Conservation (phyloP, 2,888 invertebrate genomes). For the Plusia festucae region DNA sequence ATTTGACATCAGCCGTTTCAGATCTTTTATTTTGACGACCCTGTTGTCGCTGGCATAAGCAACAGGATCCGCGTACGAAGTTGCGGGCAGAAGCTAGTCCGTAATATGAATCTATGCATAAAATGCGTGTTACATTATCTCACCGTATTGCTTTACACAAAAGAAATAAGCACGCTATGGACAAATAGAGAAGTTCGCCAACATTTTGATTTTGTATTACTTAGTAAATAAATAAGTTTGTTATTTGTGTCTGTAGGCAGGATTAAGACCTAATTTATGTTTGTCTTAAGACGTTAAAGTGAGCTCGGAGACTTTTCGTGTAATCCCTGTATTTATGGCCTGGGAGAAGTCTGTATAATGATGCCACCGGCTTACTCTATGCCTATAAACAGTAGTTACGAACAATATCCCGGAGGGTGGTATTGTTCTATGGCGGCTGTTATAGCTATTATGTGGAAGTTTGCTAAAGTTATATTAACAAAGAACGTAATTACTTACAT, state of each 20-base stretch:
- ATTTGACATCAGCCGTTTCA: too few relatives aligned
- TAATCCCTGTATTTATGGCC: constrained; percentile 41
- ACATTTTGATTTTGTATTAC: constrained; percentile 12
- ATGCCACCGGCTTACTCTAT: constrained; percentile 13
- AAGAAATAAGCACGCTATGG: constrained; percentile 11
- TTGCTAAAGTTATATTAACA: neutral
- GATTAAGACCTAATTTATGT: constrained; percentile 36
- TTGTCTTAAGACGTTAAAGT: constrained; percentile 33
- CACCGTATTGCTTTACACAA: neutral
- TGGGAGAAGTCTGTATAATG: constrained; percentile 16
- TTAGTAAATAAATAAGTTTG: constrained; percentile 15
- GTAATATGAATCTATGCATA: too few relatives aligned
- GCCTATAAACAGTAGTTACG: neutral
- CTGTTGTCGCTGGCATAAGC: too few relatives aligned
- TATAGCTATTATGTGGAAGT: constrained; percentile 2
- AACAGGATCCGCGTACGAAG: too few relatives aligned
- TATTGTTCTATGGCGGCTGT: neutral
- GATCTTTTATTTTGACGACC: too few relatives aligned
- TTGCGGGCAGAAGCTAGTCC: too few relatives aligned
- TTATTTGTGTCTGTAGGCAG: constrained; percentile 36
- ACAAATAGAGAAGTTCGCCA: constrained; percentile 17
- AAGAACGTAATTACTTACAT: constrained; percentile 6
- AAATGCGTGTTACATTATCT: too few relatives aligned
- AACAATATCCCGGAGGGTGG: neutral
- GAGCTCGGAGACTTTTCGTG: constrained; percentile 39